Evolutionary conservation across 1,140 invertebrate genomes (phyloP).

Genomic region (Calliopsis andreniformis): DNA sequence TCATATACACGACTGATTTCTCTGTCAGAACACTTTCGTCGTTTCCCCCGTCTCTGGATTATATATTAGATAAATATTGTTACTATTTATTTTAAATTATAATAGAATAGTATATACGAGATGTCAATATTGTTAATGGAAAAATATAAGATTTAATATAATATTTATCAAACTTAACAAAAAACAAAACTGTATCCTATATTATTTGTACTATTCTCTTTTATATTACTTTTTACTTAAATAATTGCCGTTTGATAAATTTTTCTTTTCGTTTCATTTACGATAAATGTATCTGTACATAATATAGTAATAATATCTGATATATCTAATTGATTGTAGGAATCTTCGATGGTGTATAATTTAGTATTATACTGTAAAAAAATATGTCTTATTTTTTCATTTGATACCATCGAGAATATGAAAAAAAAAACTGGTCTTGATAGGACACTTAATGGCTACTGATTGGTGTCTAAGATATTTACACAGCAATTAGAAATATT

Average conservation of each 20-base stretch:
- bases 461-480: too few species aligned
- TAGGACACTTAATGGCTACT: too few species aligned
- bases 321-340: constrained; percentile 30
- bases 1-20: constrained; percentile 42
- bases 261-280: neutral
- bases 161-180: constrained; percentile 28
- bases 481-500: too few species aligned
- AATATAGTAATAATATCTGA: constrained; percentile 21
- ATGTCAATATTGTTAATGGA: constrained; percentile 50
- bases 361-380: constrained; percentile 15
- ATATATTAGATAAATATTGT: constrained; percentile 35
- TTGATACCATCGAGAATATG: constrained; percentile 28
- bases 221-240: constrained; percentile 12
- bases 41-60: constrained; percentile 1
- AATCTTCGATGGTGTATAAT: constrained; percentile 17
- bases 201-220: constrained; percentile 11
- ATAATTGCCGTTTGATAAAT: constrained; percentile 20
- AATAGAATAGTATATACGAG: constrained; percentile 22
- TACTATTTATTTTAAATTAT: constrained; percentile 52
- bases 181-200: constrained; percentile 17
- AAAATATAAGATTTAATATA: constrained; percentile 48
- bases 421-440: neutral
- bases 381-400: constrained; percentile 46
- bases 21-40: constrained; percentile 4
- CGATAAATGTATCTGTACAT: constrained; percentile 22